Evolutionary conservation across 2,797 vertebrate species (phyloP).

Genomic region (Allobates femoralis): DNA sequence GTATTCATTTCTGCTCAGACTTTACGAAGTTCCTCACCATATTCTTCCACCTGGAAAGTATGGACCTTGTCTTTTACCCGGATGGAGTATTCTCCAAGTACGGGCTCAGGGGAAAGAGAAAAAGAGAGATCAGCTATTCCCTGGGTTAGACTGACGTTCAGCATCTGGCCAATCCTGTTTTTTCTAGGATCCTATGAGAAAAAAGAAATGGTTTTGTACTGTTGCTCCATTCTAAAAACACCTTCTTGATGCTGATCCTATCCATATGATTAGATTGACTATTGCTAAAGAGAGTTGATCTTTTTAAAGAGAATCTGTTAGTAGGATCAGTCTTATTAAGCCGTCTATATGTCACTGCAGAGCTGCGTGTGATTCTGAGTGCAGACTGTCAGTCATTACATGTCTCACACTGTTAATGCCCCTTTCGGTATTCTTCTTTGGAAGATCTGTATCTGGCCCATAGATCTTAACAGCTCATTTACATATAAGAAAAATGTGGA

Average conservation of each 20-base stretch:
- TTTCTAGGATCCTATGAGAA: not conserved
- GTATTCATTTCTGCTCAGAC: not conserved
- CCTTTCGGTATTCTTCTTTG: too few species aligned
- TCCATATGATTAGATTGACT: too few species aligned
- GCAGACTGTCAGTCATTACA: too few species aligned
- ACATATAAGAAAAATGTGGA: too few species aligned
- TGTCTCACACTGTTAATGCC: too few species aligned
- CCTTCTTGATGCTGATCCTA: not conserved
- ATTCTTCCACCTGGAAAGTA: not conserved
- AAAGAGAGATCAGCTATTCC: constrained; percentile 5
- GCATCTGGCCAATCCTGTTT: not conserved
- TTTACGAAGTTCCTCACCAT: not conserved
- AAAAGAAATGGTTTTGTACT: not conserved
- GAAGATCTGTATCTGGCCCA: too few species aligned
- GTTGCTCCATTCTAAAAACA: not conserved
- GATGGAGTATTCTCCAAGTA: not conserved
- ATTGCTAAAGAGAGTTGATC: too few species aligned
- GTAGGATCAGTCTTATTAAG: too few species aligned
- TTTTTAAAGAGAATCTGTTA: too few species aligned
- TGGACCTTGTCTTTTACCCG: not conserved
- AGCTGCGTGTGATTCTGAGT: too few species aligned
- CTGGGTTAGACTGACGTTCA: not conserved
- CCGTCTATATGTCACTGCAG: too few species aligned
- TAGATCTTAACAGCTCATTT: too few species aligned
- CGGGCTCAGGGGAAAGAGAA: not conserved